Evolutionary conservation across 2,888 invertebrate species (phyloP), one percentile per base, ranked within the genome.

Genomic region (Acleris holmiana): DNA sequence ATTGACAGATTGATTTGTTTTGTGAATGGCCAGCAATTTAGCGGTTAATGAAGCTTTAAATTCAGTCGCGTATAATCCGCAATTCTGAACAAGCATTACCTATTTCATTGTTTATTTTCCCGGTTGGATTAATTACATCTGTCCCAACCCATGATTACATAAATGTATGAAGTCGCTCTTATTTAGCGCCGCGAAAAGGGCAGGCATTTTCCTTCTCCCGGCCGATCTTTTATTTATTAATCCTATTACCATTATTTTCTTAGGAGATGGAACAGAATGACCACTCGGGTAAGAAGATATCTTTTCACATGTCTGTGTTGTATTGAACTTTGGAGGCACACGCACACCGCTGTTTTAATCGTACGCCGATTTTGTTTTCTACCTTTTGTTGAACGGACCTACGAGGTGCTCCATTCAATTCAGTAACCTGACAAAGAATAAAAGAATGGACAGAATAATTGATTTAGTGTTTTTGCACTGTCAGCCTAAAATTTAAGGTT

Each of bases 11-110:
- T 50, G 46, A 51, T 63, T 63, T 63, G 50, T 59, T 67, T 59
- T 58, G 63, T 41, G 58, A 47, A 77, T 68, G 79, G 77, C 67
- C 72, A 70, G 74, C 76, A 82, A 85, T 85, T 84, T 80, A 77
- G 75, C 80, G 78, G 76, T 79, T 82, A 82, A 86, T 86, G 82
- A 79, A 77, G 74, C 72, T 70, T 68, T 71, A 73, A 70, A 74
- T 76, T 73, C 72, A 66, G 65, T 51, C 13, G 18, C 21, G 46
- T 65, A 67, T 61, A 44, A 68, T 58, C 57, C 67, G 56, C 66
- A 62, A 65, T 72, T 71, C 69, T 58, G 71, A 48, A 67, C 61
- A 44, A 61, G 51, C 46, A 18, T 48, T 58, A 47, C 17, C 58
- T 53, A n/a, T 41, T 57, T 44, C 15, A 19, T 3, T 44, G 50